Base-by-base conservation (phyloP, 1,140 invertebrate genomes). In the Sitobion miscanthi region DNA sequence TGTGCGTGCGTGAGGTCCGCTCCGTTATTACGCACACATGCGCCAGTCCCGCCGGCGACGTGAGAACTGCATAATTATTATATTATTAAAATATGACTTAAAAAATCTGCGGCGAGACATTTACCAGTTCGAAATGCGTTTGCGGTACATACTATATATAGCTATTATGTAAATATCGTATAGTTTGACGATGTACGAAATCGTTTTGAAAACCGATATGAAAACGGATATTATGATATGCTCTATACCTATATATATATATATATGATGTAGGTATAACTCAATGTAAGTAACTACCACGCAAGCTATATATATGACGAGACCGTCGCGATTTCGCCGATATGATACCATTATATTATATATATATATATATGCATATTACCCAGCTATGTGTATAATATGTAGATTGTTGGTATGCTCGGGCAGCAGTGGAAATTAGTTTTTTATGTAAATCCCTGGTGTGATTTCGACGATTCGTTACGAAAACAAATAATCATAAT, bases 401-500 rank as follows among this genome's bases (percentile, higher is more conserved):
- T 52, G 49, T 52, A 52, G 14, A 62, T 62, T 62, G 25, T 21
- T 25, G 23, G 14, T 30, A 69, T 21, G 3, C 77, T 38, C 77
- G 35, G 21, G 38, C 38, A 38, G 62, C 35, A 38, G 3, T 45
- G 38, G 23, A 86, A 86, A 86, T 86, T 47, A 30, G 42, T 47
- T 86, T 86, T 86, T 86, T 86, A 86, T 86, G 85, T 25, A 86
- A 86, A 86, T 86, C 85, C 85, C 25, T 86, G 9, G 45, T 47
- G 42, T 47, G 14, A 47, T 86, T 86, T 47, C 14, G 9, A 30
- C 85, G 45, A 47, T 47, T 47, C 23, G 42, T 42, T 86, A 47
- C 5, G 38, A 85, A 85, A 85, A 85, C 21, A 42, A 83, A 83
- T n/a, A 77, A 77, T 77, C 30, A 77, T 17, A 77, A 77, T 77